phyloP scores from a whole-genome alignment of 2,113 vertebrate genomes.

The Triplophysa dalaica region DNA sequence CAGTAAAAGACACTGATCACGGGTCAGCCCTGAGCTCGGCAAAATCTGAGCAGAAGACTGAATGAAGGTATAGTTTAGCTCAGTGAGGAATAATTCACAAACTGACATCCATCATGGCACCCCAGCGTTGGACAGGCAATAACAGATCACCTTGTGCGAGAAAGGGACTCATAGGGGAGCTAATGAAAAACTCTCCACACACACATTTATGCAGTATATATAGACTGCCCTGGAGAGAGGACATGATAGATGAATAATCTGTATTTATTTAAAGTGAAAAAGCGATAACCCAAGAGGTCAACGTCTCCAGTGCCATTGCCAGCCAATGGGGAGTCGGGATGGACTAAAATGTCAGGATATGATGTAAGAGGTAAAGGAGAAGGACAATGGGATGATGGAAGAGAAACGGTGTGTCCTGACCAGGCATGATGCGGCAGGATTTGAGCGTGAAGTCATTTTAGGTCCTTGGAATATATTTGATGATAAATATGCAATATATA shows the following conservation, averaged over 20 bases:
- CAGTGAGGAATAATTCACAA: conserved; percentile 55
- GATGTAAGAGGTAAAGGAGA: conserved; percentile 22
- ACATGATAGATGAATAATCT: conserved; percentile 56
- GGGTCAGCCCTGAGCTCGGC: conserved; percentile 32
- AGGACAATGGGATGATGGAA: background rate
- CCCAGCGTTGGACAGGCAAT: conserved; percentile 51
- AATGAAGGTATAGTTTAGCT: conserved; percentile 53
- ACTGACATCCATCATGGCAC: conserved; percentile 50
- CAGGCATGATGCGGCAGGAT: background rate
- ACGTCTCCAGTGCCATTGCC: conserved; percentile 11
- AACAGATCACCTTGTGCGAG: conserved; percentile 53
- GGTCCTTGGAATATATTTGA: background rate
- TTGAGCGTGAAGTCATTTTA: background rate
- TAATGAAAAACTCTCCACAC: conserved; percentile 53
- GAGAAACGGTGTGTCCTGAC: background rate
- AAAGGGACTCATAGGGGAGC: conserved; percentile 44
- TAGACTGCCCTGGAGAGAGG: conserved; percentile 43
- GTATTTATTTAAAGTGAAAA: conserved; percentile 54
- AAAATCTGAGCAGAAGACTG: conserved; percentile 46
- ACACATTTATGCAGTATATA: background rate
- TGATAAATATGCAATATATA: no score
- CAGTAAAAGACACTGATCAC: conserved; percentile 43
- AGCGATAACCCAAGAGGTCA: conserved; percentile 50
- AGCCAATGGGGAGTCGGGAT: conserved; percentile 33
- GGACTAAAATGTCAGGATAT: conserved; percentile 9